Percentiles rank a stretch among this genome's conserved stretches.
phyloP scores from a whole-genome alignment of 2,797 vertebrate genomes.

The Oryzias sinensis region DNA sequence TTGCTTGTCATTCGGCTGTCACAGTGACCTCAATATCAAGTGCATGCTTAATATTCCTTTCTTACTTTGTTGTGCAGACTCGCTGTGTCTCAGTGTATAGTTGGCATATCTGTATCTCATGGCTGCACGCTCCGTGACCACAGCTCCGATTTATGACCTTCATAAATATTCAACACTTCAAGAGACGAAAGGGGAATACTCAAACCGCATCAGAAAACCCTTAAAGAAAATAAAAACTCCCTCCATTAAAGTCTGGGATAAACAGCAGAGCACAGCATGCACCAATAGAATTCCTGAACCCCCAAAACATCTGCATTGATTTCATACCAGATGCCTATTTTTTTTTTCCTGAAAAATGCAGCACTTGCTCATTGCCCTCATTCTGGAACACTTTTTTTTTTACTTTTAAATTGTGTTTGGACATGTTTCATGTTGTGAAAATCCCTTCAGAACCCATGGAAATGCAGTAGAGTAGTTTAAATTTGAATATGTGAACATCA shows the following conservation, averaged over 20 bases:
- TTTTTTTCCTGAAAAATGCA: no score
- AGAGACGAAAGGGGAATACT: slow-evolving; percentile 22
- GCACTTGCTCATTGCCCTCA: no score
- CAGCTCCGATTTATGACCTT: slow-evolving; percentile 45
- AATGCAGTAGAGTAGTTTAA: no score
- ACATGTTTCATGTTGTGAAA: no score
- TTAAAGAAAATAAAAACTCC: not conserved
- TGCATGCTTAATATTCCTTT: slow-evolving; percentile 35
- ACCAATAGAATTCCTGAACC: no score
- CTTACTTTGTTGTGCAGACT: slow-evolving; percentile 30
- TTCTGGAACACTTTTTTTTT: no score
- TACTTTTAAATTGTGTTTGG: no score
- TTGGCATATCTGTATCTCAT: slow-evolving; percentile 39
- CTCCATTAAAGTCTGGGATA: not conserved
- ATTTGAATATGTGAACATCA: no score
- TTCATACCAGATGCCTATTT: no score
- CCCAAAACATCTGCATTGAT: no score
- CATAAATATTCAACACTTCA: slow-evolving; percentile 50
- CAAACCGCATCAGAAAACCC: slow-evolving; percentile 12
- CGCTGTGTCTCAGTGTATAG: slow-evolving; percentile 12
- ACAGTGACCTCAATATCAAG: slow-evolving; percentile 33
- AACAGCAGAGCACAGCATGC: no score
- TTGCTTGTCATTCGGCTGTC: slow-evolving; percentile 21
- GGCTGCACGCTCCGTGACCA: slow-evolving; percentile 27
- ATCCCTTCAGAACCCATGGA: no score